These are phyloP conservation scores for Spondyliosoma cantharus DNA, from an alignment of 2,797 vertebrate species.

Conservation along the genomic window DNA sequence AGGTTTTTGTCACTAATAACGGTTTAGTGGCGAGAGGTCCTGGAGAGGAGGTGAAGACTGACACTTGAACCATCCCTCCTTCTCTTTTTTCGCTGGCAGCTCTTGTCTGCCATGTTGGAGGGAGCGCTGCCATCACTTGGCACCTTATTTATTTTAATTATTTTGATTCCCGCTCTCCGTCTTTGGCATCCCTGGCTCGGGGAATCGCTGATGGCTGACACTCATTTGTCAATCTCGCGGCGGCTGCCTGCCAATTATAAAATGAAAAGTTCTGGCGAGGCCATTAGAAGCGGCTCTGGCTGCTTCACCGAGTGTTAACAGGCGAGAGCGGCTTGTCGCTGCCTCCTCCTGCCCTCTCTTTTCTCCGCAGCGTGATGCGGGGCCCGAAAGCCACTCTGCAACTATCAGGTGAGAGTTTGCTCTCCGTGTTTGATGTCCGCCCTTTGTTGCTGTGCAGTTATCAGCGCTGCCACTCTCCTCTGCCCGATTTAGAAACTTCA, in stretches of 20 bases:
- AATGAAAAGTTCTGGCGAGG: conserved; percentile 82
- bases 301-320: conserved; percentile 76
- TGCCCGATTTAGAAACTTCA: conserved; percentile 53
- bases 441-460: conserved; percentile 49
- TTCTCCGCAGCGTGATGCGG: conserved; percentile 25
- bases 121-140: conserved; percentile 73
- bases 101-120: conserved; percentile 72
- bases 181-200: conserved; percentile 73
- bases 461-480: conserved; percentile 35
- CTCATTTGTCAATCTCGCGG: conserved; percentile 83
- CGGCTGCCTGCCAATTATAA: conserved; percentile 84
- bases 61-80: conserved; percentile 57
- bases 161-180: conserved; percentile 81
- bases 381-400: conserved; percentile 26
- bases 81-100: conserved; percentile 57
- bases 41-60: conserved; percentile 68
- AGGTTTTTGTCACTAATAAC: conserved; percentile 75
- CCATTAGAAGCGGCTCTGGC: conserved; percentile 80
- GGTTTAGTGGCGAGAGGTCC: conserved; percentile 73
- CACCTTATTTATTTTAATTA: conserved; percentile 88
- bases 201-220: conserved; percentile 83
- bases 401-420: conserved; percentile 59
- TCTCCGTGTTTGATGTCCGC: conserved; percentile 47
- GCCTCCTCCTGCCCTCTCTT: conserved; percentile 44
- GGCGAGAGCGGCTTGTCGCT: conserved; percentile 51